These are phyloP conservation scores for Nomada ruficornis DNA, from an alignment of 2,888 invertebrate genomes.

Conservation along the genomic window DNA sequence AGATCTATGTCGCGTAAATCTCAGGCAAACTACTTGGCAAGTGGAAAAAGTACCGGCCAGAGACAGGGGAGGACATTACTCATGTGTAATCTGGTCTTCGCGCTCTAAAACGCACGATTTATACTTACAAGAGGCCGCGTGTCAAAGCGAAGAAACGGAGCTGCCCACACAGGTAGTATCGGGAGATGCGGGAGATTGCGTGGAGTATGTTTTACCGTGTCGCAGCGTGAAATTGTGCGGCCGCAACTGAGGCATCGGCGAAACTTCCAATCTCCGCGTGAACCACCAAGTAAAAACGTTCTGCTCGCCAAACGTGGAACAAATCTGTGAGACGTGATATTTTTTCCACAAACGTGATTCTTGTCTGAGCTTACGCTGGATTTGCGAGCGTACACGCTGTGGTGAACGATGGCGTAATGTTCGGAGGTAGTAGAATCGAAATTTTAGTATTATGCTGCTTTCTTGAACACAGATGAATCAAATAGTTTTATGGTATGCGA, in stretches of 20 bases:
- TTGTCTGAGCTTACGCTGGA: constrained; percentile 25
- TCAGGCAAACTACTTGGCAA: constrained; percentile 39
- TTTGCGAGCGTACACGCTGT: not conserved
- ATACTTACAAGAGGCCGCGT: constrained; percentile 46
- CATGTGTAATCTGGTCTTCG: constrained; percentile 41
- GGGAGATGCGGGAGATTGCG: constrained; percentile 22
- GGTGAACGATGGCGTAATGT: not conserved
- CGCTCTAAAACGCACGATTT: constrained; percentile 54
- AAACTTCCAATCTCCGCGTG: constrained; percentile 34
- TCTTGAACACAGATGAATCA: too few relatives aligned
- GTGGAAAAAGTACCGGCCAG: constrained; percentile 41
- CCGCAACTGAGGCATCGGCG: constrained; percentile 16
- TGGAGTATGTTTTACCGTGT: constrained; percentile 42
- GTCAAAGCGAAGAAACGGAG: constrained; percentile 47
- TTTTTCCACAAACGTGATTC: not conserved
- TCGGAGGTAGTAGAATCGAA: not conserved
- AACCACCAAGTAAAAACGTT: constrained; percentile 17
- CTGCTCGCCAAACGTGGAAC: constrained; percentile 43
- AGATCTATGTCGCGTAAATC: constrained; percentile 59
- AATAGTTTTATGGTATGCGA: too few relatives aligned
- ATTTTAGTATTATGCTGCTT: not conserved
- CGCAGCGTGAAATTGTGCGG: constrained; percentile 56
- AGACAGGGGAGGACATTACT: constrained; percentile 40
- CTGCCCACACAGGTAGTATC: constrained; percentile 56
- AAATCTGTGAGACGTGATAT: constrained; percentile 18